Evolutionary conservation across 2,888 invertebrate genomes (phyloP).

Genomic region (Stenoptilia bipunctidactyla): DNA sequence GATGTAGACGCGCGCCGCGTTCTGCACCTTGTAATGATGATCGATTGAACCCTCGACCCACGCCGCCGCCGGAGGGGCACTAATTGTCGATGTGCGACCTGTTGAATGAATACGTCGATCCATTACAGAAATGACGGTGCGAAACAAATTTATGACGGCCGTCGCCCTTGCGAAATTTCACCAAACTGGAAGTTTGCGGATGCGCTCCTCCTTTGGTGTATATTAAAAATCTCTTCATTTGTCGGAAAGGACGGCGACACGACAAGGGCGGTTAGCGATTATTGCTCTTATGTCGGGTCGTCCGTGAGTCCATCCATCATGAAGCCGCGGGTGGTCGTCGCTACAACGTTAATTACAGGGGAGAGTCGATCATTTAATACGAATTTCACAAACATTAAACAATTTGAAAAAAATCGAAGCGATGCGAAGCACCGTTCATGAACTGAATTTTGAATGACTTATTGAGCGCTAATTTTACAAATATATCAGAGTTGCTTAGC

Average conservation of each 20-base stretch:
- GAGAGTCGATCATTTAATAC: slow-evolving; percentile 56
- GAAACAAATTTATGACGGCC: slow-evolving; percentile 42
- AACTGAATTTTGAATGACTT: slow-evolving; percentile 49
- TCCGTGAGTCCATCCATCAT: slow-evolving; percentile 50
- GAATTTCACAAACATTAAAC: slow-evolving; percentile 59
- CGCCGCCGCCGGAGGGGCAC: slow-evolving; percentile 15
- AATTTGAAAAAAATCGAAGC: slow-evolving; percentile 48
- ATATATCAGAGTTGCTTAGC: no score
- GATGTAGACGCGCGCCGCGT: neutral
- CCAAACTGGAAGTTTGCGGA: slow-evolving; percentile 24
- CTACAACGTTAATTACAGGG: slow-evolving; percentile 59
- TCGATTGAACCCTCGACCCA: slow-evolving; percentile 16
- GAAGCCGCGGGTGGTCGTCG: slow-evolving; percentile 48
- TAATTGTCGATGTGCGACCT: slow-evolving; percentile 14
- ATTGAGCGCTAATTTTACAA: slow-evolving; percentile 22
- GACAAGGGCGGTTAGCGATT: slow-evolving; percentile 43
- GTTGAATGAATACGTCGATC: slow-evolving; percentile 29
- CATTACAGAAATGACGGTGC: slow-evolving; percentile 44
- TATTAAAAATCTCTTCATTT: slow-evolving; percentile 46
- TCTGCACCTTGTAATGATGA: slow-evolving; percentile 3
- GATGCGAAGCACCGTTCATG: slow-evolving; percentile 48
- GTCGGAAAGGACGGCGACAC: slow-evolving; percentile 33
- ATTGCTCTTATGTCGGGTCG: slow-evolving; percentile 46
- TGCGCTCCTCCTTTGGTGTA: slow-evolving; percentile 19
- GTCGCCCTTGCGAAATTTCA: slow-evolving; percentile 36